A percentile compares a stretch with the other conserved stretches of the same genome.
Evolutionary conservation across 2,888 invertebrate species (phyloP).

Genomic region (Lacanobia wlatinum): DNA sequence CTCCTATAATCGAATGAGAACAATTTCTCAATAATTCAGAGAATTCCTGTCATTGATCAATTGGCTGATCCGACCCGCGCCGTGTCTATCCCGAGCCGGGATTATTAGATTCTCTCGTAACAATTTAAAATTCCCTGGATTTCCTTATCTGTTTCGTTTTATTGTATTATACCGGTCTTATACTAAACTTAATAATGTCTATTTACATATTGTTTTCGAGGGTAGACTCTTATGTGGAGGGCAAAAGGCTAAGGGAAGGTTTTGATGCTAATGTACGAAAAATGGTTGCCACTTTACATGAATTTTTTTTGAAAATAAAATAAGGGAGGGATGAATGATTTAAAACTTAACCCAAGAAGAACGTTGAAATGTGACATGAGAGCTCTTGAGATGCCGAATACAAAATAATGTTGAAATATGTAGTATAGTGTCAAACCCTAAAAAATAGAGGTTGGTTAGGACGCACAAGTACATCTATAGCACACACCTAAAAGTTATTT

Average conservation of each 20-base stretch:
- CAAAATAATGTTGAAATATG: no score
- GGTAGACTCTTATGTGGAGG: conserved; percentile 23
- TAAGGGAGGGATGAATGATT: no score
- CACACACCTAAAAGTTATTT: no score
- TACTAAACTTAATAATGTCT: conserved; percentile 53
- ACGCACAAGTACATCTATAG: no score
- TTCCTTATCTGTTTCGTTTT: conserved; percentile 67
- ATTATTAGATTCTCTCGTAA: conserved; percentile 80
- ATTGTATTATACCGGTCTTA: conserved; percentile 62
- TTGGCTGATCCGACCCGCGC: conserved; percentile 75
- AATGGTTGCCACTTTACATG: background rate
- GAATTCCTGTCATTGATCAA: conserved; percentile 78
- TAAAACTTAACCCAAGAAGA: no score
- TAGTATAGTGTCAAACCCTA: no score
- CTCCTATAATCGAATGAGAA: conserved; percentile 67
- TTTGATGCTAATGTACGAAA: conserved; percentile 26
- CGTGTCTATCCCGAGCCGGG: conserved; percentile 64
- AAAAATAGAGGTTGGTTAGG: no score
- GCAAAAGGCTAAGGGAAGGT: background rate
- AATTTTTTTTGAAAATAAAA: background rate
- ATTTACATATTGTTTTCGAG: conserved; percentile 57
- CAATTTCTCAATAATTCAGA: conserved; percentile 76
- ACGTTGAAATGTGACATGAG: background rate
- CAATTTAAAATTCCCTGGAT: conserved; percentile 72
- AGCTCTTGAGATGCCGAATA: background rate